Conservation (phyloP, 2,797 vertebrate species). For the Acrossocheilus fasciatus region DNA sequence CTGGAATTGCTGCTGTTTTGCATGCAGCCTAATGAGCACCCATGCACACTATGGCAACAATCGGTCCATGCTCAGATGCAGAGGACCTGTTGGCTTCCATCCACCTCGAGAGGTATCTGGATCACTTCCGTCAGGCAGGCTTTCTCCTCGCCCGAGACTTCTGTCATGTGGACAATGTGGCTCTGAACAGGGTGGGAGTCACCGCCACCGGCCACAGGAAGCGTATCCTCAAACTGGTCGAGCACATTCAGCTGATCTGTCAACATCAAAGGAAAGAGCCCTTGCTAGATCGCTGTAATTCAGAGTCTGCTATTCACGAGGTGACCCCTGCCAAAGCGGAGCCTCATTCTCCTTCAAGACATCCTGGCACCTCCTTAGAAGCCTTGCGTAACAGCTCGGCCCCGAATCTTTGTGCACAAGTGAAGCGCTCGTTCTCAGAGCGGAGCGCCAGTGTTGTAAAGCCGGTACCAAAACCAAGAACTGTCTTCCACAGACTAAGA, state of each 20-base stretch:
- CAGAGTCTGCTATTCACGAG: conserved; percentile 64
- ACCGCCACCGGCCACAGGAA: conserved; percentile 94
- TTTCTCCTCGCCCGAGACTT: conserved; percentile 83
- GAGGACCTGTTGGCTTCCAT: conserved; percentile 88
- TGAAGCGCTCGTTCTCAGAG: conserved; percentile 60
- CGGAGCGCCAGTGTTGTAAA: conserved; percentile 65
- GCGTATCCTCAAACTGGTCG: conserved; percentile 86
- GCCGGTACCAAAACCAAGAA: conserved; percentile 93
- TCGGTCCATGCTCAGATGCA: conserved; percentile 82
- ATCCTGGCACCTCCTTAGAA: conserved; percentile 57
- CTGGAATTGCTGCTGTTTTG: conserved; percentile 62
- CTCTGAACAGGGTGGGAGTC: conserved; percentile 87
- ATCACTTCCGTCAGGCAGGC: conserved; percentile 84
- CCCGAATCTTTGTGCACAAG: conserved; percentile 66
- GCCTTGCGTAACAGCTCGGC: conserved; percentile 65
- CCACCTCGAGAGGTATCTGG: conserved; percentile 90
- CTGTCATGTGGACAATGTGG: conserved; percentile 80
- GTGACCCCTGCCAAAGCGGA: conserved; percentile 22
- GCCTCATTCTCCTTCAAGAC: not conserved
- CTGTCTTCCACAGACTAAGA: conserved; percentile 83
- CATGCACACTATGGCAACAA: conserved; percentile 82
- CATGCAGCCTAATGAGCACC: conserved; percentile 58
- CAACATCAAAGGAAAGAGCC: conserved; percentile 56
- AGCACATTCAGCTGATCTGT: conserved; percentile 69
- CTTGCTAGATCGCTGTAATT: conserved; percentile 70